Base-by-base conservation (phyloP, 2,888 invertebrate genomes). In the Gnatocerus cornutus region DNA sequence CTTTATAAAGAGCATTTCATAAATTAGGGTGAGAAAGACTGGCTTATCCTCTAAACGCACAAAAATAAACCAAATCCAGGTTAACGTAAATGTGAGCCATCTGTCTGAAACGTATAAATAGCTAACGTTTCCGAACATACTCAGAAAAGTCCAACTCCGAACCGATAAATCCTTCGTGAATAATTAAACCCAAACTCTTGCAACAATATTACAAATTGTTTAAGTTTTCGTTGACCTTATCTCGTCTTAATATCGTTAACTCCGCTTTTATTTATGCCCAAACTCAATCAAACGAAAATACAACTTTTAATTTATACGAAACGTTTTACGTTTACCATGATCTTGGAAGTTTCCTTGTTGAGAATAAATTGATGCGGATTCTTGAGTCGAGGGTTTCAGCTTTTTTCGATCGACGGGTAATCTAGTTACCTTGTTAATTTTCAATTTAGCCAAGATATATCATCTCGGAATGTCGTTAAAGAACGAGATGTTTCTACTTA, bases 301-400 rank as follows among this genome's bases (percentile, higher is more conserved):
- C 33, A 73, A 73, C 61, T 71, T 69, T 69, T 73, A 71, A 73
- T 73, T 73, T 73, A 71, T 69, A 71, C 67, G 68, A 56, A 71
- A 73, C 58, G 56, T 8, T 68, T 16, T 62, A 21, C 53, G 67
- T 71, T 71, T 73, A 66, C 73, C 55, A 62, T 71, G 61, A 69
- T 69, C 65, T 69, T 63, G 64, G 63, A 69, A 73, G 55, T 66
- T 71, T 58, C 58, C 62, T 52, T 37, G 37, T 66, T 67, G 52
- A 52, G 65, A 69, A 69, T 71, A 73, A 73, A 71, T 71, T 73
- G 69, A 33, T 45, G 46, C 39, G 65, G 65, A 65, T 46, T 45
- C 65, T 65, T 41, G 68, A 59, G 45, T 27, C 43, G 46, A 62
- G 59, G n/a, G 46, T 45, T 16, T 59, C 46, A 9, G 16, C 46